Base-by-base conservation (phyloP, 2,113 vertebrate genomes). In the Clarias gariepinus region DNA sequence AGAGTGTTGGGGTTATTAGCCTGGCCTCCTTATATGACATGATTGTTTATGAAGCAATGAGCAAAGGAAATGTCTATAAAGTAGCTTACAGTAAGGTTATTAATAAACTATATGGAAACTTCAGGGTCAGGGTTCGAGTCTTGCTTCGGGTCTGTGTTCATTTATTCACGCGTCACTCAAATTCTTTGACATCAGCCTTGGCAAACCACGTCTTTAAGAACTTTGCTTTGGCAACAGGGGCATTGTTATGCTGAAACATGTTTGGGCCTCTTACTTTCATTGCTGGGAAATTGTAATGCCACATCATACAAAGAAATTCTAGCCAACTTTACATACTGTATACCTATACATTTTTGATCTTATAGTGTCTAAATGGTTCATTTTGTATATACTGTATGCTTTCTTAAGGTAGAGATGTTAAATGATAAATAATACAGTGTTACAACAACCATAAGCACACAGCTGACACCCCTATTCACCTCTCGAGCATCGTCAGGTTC, bases 401-500 rank as follows among this genome's bases (percentile, higher is more conserved):
- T 74, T 47, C 41, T 1, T n/a, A 28, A 77, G 53, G 12, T 25
- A 53, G 47, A n/a, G 23, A 28, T 77, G 2, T 28, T 25, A 77
- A 77, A 53, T 77, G 13, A 86, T 15, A 77, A 52, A 55, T 12
- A 23, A 71, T 33, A 21, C 11, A 83, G 11, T 30, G n/a, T 23
- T 69, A 36, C 25, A 21, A 63, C 3, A 73, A 66, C 8, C 21
- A 55, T 64, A 18, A 86, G 4, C 47, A 83, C 36, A 76, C 33
- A 74, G 13, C 55, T n/a, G 41, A 52, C n/a, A 83, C 21, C 60
- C 33, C 78, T 88, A 77, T 93, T 91, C 81, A 95, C 95, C 93
- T 96, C 95, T 85, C 92, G 94, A 77, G 95, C 95, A 23, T 95
- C 95, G 23, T 95, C 94, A 2, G 95, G 95, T 0, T 94, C 91